Conservation (phyloP, 2,888 invertebrate genomes). For the Acleris laterana region DNA sequence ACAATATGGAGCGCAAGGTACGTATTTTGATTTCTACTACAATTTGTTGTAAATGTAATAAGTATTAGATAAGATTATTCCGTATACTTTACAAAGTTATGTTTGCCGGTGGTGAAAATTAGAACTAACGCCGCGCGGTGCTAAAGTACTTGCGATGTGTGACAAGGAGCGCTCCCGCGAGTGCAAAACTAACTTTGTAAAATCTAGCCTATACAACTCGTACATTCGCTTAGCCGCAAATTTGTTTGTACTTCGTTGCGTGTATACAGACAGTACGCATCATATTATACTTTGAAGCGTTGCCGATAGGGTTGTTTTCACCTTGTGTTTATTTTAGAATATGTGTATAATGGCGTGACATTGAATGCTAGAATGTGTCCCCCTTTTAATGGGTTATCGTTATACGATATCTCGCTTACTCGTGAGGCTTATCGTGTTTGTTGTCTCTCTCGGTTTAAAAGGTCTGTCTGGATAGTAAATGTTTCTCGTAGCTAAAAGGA, state of each 20-base stretch:
- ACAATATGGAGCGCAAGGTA: slow-evolving; percentile 18
- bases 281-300: slow-evolving; percentile 3
- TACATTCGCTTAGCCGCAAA: slow-evolving; percentile 18
- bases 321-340: neutral
- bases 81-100: slow-evolving; percentile 24
- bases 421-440: neutral
- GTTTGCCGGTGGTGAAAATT: slow-evolving; percentile 11
- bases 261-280: neutral
- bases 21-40: neutral
- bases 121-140: slow-evolving; percentile 10
- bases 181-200: slow-evolving; percentile 12
- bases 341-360: slow-evolving; percentile 14
- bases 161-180: slow-evolving; percentile 7
- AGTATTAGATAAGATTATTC: slow-evolving; percentile 28
- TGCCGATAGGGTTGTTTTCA: neutral
- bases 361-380: slow-evolving; percentile 25
- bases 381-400: slow-evolving; percentile 31
- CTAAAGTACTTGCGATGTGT: neutral
- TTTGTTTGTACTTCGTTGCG: slow-evolving; percentile 1
- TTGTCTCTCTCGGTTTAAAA: slow-evolving; percentile 25
- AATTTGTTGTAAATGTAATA: slow-evolving; percentile 10
- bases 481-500: neutral
- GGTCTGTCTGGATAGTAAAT: slow-evolving; percentile 15
- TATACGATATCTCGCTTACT: slow-evolving; percentile 16
- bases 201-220: slow-evolving; percentile 1